A percentile compares a stretch with the other conserved stretches of the same genome.
Conservation (phyloP, 2,888 invertebrate species). For the Caenorhabditis panamensis region DNA sequence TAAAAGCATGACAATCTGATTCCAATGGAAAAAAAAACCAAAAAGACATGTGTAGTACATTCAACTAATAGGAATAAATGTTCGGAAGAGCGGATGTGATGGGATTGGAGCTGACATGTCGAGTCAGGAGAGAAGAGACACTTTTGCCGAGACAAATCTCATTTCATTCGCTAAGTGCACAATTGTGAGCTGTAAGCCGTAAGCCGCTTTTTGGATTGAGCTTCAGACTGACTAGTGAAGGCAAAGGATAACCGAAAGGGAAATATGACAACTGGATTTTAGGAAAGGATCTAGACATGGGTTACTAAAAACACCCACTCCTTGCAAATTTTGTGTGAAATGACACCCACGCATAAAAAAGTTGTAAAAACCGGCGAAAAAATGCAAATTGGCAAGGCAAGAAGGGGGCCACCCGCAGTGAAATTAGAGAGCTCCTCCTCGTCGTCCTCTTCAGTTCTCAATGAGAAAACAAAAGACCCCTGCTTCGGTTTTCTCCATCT, state of each 20-base stretch:
- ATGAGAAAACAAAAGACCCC: constrained; percentile 9
- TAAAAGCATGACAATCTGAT: background rate
- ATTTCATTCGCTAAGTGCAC: constrained; percentile 6
- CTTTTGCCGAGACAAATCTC: background rate
- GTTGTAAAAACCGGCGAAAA: background rate
- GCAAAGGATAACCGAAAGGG: no score
- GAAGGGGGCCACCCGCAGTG: background rate
- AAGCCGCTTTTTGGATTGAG: background rate
- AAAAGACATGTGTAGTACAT: constrained; percentile 3
- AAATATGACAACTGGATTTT: no score
- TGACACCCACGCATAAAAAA: background rate
- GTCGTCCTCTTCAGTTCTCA: background rate
- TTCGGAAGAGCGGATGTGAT: constrained; percentile 24
- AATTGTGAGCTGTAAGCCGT: background rate
- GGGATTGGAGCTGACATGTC: constrained; percentile 32
- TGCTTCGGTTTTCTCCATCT: background rate
- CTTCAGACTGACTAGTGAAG: background rate
- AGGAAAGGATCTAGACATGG: no score
- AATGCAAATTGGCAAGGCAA: constrained; percentile 3
- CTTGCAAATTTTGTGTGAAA: no score
- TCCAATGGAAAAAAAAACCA: background rate
- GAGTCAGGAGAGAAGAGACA: no score
- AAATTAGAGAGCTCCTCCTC: background rate
- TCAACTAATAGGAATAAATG: constrained; percentile 24
- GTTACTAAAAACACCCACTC: no score